A percentile compares a stretch with the other conserved stretches of the same genome.
Evolutionary conservation across 2,888 invertebrate genomes (phyloP).

Genomic region (Aricia artaxerxes): DNA sequence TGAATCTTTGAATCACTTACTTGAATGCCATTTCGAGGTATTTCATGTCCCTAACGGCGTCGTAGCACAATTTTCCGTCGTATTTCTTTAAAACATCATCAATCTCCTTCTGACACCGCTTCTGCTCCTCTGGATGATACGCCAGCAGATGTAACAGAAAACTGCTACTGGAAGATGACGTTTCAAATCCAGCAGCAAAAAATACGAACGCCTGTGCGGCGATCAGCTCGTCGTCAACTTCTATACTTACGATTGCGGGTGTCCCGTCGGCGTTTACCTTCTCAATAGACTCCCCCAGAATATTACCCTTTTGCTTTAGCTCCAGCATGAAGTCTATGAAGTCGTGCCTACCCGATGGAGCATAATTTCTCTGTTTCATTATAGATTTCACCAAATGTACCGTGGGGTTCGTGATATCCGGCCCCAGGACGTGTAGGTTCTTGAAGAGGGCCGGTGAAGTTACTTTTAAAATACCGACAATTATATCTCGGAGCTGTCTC

Average conservation of each 20-base stretch:
- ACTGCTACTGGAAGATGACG: slow-evolving; percentile 72
- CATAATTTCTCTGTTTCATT: slow-evolving; percentile 53
- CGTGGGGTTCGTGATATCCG: slow-evolving; percentile 42
- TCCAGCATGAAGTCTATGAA: slow-evolving; percentile 58
- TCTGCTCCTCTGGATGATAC: slow-evolving; percentile 65
- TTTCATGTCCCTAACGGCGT: slow-evolving; percentile 63
- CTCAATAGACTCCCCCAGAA: slow-evolving; percentile 61
- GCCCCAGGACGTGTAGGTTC: slow-evolving; percentile 42
- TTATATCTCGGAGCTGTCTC: slow-evolving; percentile 1
- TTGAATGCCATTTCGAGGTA: slow-evolving; percentile 65
- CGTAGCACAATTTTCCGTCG: slow-evolving; percentile 57
- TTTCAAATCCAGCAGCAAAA: slow-evolving; percentile 52
- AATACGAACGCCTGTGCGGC: slow-evolving; percentile 66
- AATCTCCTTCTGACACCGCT: slow-evolving; percentile 64
- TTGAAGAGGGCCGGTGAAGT: slow-evolving; percentile 49
- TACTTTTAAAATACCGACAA: slow-evolving; percentile 36
- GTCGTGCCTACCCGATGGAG: slow-evolving; percentile 53
- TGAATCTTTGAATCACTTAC: not conserved
- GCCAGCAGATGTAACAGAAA: slow-evolving; percentile 70
- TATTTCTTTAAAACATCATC: slow-evolving; percentile 58
- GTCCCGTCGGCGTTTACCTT: slow-evolving; percentile 55
- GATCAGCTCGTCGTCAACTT: slow-evolving; percentile 57
- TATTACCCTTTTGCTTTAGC: slow-evolving; percentile 57
- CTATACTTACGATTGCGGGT: slow-evolving; percentile 53
- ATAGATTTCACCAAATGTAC: slow-evolving; percentile 49